Conservation (phyloP, 2,797 vertebrate genomes). For the Sebastes minor region DNA sequence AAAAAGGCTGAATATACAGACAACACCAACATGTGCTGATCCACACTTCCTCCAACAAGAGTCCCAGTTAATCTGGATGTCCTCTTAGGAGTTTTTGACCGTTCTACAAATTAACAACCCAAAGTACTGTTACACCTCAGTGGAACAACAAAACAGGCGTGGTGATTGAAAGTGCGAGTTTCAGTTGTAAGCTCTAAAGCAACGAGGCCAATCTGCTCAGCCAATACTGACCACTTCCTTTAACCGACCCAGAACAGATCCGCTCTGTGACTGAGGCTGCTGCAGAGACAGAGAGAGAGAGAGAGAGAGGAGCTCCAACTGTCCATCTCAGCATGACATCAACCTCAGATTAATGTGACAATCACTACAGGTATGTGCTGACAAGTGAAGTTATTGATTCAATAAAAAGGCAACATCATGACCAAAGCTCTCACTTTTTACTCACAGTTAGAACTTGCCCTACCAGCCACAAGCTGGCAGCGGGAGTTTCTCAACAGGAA, state of each 20-base stretch:
- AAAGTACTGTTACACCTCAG: conserved; percentile 40
- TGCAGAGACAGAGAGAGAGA: neutral
- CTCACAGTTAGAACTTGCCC: conserved; percentile 26
- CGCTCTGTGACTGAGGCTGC: conserved; percentile 2
- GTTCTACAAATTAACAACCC: neutral
- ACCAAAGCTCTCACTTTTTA: conserved; percentile 34
- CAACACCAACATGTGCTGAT: neutral
- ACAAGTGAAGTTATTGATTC: conserved; percentile 9
- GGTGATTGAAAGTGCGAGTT: conserved; percentile 69
- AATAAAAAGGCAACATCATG: neutral
- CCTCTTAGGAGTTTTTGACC: neutral
- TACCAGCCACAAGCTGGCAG: conserved; percentile 33
- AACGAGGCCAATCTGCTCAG: conserved; percentile 72
- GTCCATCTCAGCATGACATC: conserved; percentile 21
- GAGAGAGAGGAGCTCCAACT: neutral
- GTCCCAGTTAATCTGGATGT: neutral
- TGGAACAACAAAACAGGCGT: conserved; percentile 34
- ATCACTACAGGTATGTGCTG: neutral
- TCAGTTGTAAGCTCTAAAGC: conserved; percentile 60
- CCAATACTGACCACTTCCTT: conserved; percentile 85
- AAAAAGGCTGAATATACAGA: neutral
- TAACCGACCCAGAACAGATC: conserved; percentile 47
- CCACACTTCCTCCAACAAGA: neutral
- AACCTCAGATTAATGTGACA: neutral
- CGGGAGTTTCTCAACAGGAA: conserved; percentile 76